Conservation (phyloP, 2,888 invertebrate species). For the Oxycera nigricornis region DNA sequence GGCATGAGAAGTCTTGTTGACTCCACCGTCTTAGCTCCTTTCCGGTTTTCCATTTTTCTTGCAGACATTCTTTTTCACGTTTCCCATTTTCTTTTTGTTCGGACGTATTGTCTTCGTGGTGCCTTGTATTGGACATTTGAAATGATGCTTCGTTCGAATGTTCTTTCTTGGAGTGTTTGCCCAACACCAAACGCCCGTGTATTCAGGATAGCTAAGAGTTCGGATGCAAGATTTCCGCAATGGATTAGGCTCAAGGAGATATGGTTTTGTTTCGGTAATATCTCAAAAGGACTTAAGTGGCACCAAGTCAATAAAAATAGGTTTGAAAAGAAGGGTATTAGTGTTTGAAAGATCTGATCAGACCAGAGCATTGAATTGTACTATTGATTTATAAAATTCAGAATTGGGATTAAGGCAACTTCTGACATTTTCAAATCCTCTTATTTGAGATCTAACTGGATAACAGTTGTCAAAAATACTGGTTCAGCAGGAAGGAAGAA, state of each 20-base stretch:
- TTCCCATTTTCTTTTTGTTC: background rate
- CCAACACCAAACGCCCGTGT: background rate
- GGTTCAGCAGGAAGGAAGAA: too few species aligned
- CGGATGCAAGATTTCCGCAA: background rate
- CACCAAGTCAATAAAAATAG: background rate
- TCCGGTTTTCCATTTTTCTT: background rate
- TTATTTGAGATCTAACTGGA: too few species aligned
- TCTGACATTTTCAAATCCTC: too few species aligned
- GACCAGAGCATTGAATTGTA: too few species aligned
- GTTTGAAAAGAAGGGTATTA: too few species aligned
- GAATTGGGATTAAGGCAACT: too few species aligned
- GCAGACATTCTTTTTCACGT: background rate
- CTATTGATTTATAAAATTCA: too few species aligned
- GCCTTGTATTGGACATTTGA: slow-evolving; percentile 13
- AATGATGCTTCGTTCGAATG: background rate
- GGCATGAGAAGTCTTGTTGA: background rate
- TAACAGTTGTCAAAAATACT: too few species aligned
- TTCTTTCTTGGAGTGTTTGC: background rate
- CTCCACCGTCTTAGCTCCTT: background rate
- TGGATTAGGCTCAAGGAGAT: background rate
- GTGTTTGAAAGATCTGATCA: too few species aligned
- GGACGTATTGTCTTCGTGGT: too few species aligned
- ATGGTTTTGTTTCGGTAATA: slow-evolving; percentile 11
- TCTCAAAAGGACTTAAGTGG: slow-evolving; percentile 7
- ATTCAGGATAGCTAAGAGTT: background rate